A percentile compares a stretch with the other conserved stretches of the same genome.
These are phyloP conservation scores for Ethmia dodecea DNA, from an alignment of 2,888 invertebrate genomes.

Conservation along the genomic window DNA sequence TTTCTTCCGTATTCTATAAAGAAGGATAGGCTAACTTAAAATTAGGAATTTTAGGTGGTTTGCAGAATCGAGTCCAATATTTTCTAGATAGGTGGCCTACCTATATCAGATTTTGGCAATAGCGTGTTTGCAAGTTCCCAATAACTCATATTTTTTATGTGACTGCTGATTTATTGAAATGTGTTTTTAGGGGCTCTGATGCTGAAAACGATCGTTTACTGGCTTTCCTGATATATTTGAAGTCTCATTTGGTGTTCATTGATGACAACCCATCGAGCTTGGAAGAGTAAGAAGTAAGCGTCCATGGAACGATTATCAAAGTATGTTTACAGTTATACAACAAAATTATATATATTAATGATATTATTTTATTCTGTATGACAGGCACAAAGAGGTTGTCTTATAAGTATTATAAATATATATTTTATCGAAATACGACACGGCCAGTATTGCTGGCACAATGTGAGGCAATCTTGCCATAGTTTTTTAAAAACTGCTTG, in stretches of 20 bases:
- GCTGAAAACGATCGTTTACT: constrained; percentile 50
- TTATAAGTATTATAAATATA: constrained; percentile 21
- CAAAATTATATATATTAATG: not conserved
- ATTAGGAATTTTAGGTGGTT: too few species aligned
- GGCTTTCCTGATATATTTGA: constrained; percentile 53
- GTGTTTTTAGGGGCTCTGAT: constrained; percentile 38
- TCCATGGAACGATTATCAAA: not conserved
- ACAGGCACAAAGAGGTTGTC: constrained; percentile 31
- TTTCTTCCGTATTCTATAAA: too few species aligned
- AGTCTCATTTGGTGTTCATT: constrained; percentile 37
- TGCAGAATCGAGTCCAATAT: too few species aligned
- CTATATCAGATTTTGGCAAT: too few species aligned
- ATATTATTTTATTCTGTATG: constrained; percentile 1
- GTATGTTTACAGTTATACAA: not conserved
- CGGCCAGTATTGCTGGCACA: constrained; percentile 5
- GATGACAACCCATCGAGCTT: constrained; percentile 35
- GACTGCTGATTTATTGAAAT: too few species aligned
- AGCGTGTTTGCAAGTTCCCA: too few species aligned
- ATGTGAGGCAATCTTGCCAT: not conserved
- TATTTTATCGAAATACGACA: constrained; percentile 7
- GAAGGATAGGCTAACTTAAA: too few species aligned
- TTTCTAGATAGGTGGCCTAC: too few species aligned
- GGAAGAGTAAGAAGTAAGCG: constrained; percentile 28
- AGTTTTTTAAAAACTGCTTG: constrained; percentile 1
- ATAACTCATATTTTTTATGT: too few species aligned